phyloP scores from a whole-genome alignment of 2,113 vertebrate species.

The Pelecanus crispus region DNA sequence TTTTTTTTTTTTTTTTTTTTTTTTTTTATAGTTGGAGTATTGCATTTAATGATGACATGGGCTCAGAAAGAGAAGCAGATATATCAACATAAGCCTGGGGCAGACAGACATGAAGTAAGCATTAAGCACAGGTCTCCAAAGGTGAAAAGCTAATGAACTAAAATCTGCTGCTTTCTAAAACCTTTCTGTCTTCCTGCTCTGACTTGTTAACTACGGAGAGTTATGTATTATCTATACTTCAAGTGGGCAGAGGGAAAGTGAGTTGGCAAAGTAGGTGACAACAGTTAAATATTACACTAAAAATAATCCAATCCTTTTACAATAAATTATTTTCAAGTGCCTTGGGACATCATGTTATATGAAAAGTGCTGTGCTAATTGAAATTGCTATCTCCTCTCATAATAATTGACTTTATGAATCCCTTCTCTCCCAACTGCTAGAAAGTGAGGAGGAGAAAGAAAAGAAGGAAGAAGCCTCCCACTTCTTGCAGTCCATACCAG shows the following conservation, averaged over 20 bases:
- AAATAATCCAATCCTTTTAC: neutral
- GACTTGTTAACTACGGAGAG: constrained; percentile 19
- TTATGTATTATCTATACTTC: neutral
- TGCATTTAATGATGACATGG: neutral
- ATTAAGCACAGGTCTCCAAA: neutral
- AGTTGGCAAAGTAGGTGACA: constrained; percentile 1
- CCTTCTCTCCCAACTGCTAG: neutral
- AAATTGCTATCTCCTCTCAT: constrained; percentile 12
- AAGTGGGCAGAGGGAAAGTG: neutral
- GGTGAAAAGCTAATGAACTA: constrained; percentile 31
- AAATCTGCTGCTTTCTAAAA: constrained; percentile 7
- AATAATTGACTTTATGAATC: neutral
- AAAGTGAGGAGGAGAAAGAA: neutral
- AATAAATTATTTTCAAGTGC: constrained; percentile 18
- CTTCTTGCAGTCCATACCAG: neutral
- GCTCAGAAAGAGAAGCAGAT: neutral
- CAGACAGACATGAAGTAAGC: constrained; percentile 29
- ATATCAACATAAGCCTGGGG: neutral
- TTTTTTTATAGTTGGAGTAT: neutral
- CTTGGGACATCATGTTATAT: neutral
- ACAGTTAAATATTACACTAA: constrained; percentile 2
- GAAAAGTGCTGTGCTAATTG: constrained; percentile 14
- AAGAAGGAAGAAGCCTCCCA: neutral
- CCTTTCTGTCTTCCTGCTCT: neutral
- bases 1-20: neutral